Base-by-base conservation (phyloP, 2,797 vertebrate genomes). In the Gastrophryne carolinensis region DNA sequence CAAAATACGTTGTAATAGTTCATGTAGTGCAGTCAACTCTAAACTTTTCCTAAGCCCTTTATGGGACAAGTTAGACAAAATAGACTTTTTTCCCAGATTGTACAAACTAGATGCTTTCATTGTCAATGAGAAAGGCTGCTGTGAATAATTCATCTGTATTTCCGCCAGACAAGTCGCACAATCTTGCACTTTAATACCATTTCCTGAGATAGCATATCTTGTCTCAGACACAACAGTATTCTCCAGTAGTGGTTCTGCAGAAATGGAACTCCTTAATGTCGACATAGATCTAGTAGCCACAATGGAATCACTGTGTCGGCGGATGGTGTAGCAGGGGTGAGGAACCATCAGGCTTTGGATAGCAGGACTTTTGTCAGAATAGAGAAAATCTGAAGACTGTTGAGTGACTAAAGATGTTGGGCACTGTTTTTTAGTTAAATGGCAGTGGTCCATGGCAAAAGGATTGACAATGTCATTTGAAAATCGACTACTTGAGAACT, bases 211-310 rank as follows among this genome's bases (percentile, higher is more conserved):
- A 10, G 63, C 26, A 15, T 39, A 0, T 1, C 24, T 27, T 34
- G 3, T 75, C 0, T 15, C 0, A 0, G 17, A 29, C 0, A 0
- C 17, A 3, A 8, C 17, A 10, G 17, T 61, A 21, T 37, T 62
- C 13, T 32, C 50, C 12, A 19, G 15, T 53, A 44, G 3, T 0
- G 0, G 4, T 19, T 62, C 56, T 4, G 2, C 6, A 39, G 73
- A 21, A 41, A 66, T 6, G 10, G 58, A 63, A 24, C 60, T 54
- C 0, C 0, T 5, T 0, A 3, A 0, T 1, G 50, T 41, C 8
- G 32, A 27, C 3, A 12, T 37, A 39, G 27, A 26, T 50, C 30
- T 21, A 47, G 66, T 53, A 58, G 58, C 26, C 67, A 65, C 0
- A 0, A 24, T 0, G 0, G 53, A 53, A n/a, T 70, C 21, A 1